Conservation (phyloP, 2,888 invertebrate genomes). For the Hydriomena furcata region DNA sequence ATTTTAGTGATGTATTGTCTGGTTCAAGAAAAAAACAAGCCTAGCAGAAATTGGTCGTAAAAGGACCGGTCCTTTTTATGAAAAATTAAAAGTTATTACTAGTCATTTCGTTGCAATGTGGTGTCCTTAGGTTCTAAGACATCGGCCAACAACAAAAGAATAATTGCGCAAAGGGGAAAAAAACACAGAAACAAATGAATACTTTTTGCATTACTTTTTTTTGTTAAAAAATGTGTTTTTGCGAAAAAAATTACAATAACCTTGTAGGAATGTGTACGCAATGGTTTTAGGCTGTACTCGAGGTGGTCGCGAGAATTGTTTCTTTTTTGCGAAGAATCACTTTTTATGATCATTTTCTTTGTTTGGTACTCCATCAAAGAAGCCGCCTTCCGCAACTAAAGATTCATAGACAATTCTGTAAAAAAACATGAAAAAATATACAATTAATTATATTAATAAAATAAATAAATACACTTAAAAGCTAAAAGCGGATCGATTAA, state of each 20-base stretch:
- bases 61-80: conserved; percentile 20
- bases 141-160: conserved; percentile 29
- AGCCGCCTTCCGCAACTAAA: conserved; percentile 18
- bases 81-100: conserved; percentile 19
- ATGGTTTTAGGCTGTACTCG: conserved; percentile 42
- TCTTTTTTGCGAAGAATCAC: conserved; percentile 46
- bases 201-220: conserved; percentile 64
- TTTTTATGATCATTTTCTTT: conserved; percentile 37
- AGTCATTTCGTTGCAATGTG: conserved; percentile 15
- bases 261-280: conserved; percentile 43
- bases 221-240: conserved; percentile 56
- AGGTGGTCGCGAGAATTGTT: conserved; percentile 48
- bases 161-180: conserved; percentile 61
- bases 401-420: conserved; percentile 16
- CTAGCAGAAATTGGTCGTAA: conserved; percentile 19
- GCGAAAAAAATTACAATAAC: conserved; percentile 59
- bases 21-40: conserved; percentile 8
- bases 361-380: conserved; percentile 37
- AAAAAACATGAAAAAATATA: conserved; percentile 5
- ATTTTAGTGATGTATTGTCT: conserved; percentile 12
- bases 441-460: too few species aligned
- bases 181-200: conserved; percentile 45
- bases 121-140: conserved; percentile 16
- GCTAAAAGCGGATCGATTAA: too few species aligned
- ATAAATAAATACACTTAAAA: too few species aligned